Percentiles rank a stretch among this genome's conserved stretches.
phyloP scores from a whole-genome alignment of 2,113 vertebrate species.

The Narcine bancroftii region DNA sequence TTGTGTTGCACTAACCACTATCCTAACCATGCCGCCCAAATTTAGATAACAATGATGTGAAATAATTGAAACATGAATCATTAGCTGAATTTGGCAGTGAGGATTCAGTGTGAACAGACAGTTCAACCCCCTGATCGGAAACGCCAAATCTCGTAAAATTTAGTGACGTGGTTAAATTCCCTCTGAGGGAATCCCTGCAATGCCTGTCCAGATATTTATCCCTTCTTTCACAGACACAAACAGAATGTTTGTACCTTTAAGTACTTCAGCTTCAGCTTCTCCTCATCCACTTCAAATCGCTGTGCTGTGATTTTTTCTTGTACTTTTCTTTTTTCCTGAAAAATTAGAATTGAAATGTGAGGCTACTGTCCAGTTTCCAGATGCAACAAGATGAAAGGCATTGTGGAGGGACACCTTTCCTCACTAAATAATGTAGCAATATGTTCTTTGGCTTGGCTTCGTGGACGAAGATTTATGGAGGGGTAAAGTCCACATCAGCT shows the following conservation, averaged over 20 bases:
- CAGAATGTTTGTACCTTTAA: constrained; percentile 66
- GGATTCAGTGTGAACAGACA: not conserved
- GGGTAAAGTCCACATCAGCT: no score
- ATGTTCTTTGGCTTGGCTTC: no score
- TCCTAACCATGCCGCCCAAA: no score
- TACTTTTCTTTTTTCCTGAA: constrained; percentile 86
- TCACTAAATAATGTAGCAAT: not conserved
- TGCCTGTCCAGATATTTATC: not conserved
- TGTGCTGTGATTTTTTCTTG: constrained; percentile 88
- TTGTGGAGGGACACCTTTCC: not conserved
- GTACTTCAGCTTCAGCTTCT: constrained; percentile 87
- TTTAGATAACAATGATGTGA: no score
- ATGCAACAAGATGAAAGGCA: not conserved
- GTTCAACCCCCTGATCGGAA: not conserved
- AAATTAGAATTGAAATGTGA: constrained; percentile 36
- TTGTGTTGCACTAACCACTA: no score
- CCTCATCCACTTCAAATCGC: constrained; percentile 80
- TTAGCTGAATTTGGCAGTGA: no score
- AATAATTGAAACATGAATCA: not conserved
- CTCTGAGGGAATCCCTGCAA: not conserved
- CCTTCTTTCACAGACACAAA: not conserved
- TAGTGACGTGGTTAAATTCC: not conserved
- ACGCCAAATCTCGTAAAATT: not conserved
- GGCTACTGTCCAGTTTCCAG: not conserved
- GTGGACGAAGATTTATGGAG: no score